Percentiles rank a stretch among this genome's conserved stretches.
Evolutionary conservation across 2,113 vertebrate genomes (phyloP).

Genomic region (Apistogramma diplotaenia): DNA sequence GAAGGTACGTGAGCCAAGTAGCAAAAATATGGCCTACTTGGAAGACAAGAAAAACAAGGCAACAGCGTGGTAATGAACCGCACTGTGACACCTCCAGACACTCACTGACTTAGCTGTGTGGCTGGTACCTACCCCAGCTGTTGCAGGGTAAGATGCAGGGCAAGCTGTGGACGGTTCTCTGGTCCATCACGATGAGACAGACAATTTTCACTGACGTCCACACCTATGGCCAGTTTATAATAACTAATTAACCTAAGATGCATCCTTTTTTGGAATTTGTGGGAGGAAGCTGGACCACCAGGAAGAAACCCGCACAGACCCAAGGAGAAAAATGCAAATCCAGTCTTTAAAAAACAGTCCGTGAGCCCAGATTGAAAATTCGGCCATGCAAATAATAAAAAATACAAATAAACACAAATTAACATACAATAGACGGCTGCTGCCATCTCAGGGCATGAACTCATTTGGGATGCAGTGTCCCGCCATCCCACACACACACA

Average conservation of each 20-base stretch:
- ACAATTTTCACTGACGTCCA: not conserved
- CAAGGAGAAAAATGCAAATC: not conserved
- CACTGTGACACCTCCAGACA: not conserved
- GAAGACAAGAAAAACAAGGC: not conserved
- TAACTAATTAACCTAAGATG: not conserved
- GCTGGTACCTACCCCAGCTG: not conserved
- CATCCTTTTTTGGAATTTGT: not conserved
- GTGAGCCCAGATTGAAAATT: not conserved
- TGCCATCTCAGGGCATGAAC: not conserved
- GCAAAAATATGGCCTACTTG: not conserved
- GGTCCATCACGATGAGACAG: not conserved
- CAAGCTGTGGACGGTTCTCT: not conserved
- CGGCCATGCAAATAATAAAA: not conserved
- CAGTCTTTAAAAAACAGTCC: not conserved
- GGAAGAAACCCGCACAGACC: not conserved
- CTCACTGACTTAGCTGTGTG: rapidly evolving
- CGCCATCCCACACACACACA: not conserved
- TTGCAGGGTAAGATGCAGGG: not conserved
- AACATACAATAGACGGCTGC: not conserved
- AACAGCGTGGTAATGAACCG: not conserved
- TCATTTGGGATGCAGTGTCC: not conserved
- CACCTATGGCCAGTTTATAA: not conserved
- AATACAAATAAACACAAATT: not conserved
- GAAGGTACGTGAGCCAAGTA: not conserved
- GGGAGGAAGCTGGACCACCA: not conserved